Base-by-base conservation (phyloP, 2,113 vertebrate species). In the Neopipo cinnamomea region DNA sequence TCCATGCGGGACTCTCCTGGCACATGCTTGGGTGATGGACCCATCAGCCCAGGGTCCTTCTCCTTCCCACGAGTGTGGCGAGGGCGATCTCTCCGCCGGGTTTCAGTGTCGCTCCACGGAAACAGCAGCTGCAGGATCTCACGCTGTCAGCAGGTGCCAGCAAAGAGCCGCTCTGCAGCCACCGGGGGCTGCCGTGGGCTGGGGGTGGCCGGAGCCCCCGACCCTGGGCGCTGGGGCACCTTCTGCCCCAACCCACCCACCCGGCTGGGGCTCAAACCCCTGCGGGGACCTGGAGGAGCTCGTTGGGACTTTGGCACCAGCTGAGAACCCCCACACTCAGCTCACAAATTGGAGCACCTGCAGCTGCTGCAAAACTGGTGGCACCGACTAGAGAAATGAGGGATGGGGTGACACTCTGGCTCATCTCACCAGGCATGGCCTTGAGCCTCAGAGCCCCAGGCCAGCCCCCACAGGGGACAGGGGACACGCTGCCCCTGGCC, bases 81-180 rank as follows among this genome's bases (percentile, higher is more conserved):
- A 23, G 33, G 39, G 55, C 3, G 37, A 7, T 16, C 73, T 6
- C 72, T 2, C 39, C 17, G 18, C 66, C 12, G 79, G 4, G 10
- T 9, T 18, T 1, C 28, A 0, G 46, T 0, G 3, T 0, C 2
- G 8, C 62, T 42, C 3, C 9, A 9, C 0, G 47, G 44, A 12
- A 59, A 8, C 6, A 33, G 59, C 16, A 41, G 17, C 83, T 80
- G 93, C 85, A 91, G 85, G 11, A 28, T 59, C 70, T 30, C 23
- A 4, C 8, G 35, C 68, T 65, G 92, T 84, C 97, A 77, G 94
- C 85, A 97, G 97, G 61, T 95, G 97, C 39, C 97, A 97, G 92
- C 89, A 96, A 90, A 94, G 96, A 91, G 94, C 96, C 33, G n/a
- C 90, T 46, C 72, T 35, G 74, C 50, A 30, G 77, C 80, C 75